Conservation (phyloP, 2,888 invertebrate genomes). For the Leptopterna dolabrata region DNA sequence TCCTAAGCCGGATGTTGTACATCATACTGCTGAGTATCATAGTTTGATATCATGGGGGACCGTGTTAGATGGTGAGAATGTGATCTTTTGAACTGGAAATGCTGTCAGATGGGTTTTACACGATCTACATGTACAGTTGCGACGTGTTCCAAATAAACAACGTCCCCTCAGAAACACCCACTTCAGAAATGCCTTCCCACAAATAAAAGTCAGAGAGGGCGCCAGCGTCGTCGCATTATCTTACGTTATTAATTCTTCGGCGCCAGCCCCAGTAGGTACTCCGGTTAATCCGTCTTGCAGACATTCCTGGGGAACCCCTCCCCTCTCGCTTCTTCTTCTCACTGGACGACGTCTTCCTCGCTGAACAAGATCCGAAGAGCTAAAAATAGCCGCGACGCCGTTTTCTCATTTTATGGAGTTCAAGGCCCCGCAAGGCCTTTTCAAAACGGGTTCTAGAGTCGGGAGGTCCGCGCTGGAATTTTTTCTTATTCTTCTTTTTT, state of each 20-base stretch:
- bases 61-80: too few species aligned
- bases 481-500: background rate
- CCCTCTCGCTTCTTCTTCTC: background rate
- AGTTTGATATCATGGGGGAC: too few species aligned
- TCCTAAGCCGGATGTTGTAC: too few species aligned
- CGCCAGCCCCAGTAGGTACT: background rate
- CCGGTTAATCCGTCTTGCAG: background rate
- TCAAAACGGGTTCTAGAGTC: background rate
- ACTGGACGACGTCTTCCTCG: background rate
- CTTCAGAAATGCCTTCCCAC: background rate
- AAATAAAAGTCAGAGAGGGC: background rate
- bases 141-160: background rate
- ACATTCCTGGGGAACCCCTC: background rate
- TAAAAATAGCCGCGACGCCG: background rate
- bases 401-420: background rate
- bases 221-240: background rate
- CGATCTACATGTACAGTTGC: background rate
- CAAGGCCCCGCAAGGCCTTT: constrained; percentile 26
- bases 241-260: background rate
- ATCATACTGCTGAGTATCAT: too few species aligned
- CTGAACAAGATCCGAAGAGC: background rate
- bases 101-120: too few species aligned
- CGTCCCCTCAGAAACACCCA: background rate
- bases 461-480: background rate
- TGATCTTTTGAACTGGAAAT: too few species aligned